Conservation (phyloP, 2,797 vertebrate species). For the Sylvilagus floridanus region DNA sequence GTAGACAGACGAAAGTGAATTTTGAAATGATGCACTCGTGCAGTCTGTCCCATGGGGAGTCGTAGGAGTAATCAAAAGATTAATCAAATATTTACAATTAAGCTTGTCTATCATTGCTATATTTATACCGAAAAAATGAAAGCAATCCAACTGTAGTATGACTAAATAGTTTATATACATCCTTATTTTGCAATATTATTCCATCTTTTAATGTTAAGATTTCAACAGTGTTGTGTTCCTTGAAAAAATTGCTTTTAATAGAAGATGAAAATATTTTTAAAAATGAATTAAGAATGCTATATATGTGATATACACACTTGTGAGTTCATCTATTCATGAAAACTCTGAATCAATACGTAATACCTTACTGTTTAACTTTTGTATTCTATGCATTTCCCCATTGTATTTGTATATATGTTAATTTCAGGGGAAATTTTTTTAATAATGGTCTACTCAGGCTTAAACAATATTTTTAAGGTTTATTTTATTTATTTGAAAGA, state of each 20-base stretch:
- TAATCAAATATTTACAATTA: not conserved
- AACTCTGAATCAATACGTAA: not conserved
- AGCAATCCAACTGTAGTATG: not conserved
- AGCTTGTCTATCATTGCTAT: not conserved
- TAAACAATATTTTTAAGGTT: not conserved
- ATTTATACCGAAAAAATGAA: not conserved
- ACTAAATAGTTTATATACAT: not conserved
- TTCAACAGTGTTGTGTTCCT: not conserved
- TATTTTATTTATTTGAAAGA: too few relatives aligned
- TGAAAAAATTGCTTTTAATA: not conserved
- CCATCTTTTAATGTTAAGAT: not conserved
- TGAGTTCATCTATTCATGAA: not conserved
- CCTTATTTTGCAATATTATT: not conserved
- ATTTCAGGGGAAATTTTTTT: not conserved
- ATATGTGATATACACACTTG: not conserved
- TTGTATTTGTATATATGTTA: not conserved
- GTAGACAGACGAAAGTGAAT: not conserved
- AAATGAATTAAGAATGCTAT: not conserved
- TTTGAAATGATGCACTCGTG: not conserved
- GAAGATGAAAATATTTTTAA: not conserved
- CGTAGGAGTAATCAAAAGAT: not conserved
- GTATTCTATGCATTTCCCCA: not conserved
- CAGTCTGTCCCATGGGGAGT: not conserved
- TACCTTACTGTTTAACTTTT: slow-evolving; percentile 18
- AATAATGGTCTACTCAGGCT: not conserved